These are phyloP conservation scores for Nasonia longicornis DNA, from an alignment of 1,140 invertebrate species.

Conservation along the genomic window DNA sequence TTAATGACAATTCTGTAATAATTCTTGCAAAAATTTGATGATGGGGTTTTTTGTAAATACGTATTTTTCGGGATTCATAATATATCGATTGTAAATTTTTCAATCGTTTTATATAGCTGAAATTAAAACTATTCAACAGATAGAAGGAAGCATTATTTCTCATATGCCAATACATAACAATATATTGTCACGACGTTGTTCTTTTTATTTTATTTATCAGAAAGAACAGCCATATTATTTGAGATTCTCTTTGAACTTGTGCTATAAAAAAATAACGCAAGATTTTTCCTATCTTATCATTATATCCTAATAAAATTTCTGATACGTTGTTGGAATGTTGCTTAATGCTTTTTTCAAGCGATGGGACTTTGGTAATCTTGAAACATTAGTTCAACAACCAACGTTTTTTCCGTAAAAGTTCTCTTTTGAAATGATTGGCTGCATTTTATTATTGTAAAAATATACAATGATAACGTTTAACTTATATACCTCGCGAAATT, in stretches of 20 bases:
- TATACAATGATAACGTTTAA: background rate
- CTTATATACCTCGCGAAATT: too few species aligned
- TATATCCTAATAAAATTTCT: background rate
- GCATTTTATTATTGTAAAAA: background rate
- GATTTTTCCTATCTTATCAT: background rate
- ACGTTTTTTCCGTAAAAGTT: background rate
- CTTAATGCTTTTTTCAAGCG: background rate
- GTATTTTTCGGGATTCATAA: background rate
- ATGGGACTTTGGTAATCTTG: background rate
- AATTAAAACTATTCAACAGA: slow-evolving; percentile 1
- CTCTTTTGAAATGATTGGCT: background rate
- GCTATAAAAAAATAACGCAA: slow-evolving; percentile 17
- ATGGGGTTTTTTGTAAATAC: background rate
- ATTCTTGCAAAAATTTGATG: background rate
- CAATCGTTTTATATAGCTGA: background rate
- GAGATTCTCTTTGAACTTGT: background rate
- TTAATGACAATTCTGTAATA: background rate
- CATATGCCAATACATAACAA: slow-evolving; percentile 14
- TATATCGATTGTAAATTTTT: background rate
- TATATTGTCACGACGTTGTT: slow-evolving; percentile 15
- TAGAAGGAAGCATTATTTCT: background rate
- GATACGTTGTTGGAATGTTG: slow-evolving; percentile 9
- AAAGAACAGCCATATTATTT: background rate
- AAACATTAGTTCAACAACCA: background rate
- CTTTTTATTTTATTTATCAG: slow-evolving; percentile 4